Percentiles rank a stretch among this genome's conserved stretches.
Evolutionary conservation across 2,888 invertebrate species (phyloP).

Genomic region (Cryptocephalus primarius): DNA sequence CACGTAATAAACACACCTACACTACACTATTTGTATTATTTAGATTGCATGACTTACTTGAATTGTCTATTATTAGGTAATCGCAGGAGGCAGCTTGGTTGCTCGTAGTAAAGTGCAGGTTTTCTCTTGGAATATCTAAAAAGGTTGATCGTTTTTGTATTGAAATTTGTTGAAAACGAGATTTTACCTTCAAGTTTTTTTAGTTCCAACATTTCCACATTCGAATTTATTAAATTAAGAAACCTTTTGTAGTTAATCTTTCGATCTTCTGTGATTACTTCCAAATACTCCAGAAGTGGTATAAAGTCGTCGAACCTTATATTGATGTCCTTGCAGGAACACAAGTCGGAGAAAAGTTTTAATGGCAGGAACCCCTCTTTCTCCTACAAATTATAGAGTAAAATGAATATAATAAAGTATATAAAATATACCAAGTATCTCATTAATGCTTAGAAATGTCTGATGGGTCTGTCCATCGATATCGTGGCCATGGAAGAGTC

Average conservation of each 20-base stretch:
- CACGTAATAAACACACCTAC: too few species aligned
- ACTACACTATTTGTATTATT: too few species aligned
- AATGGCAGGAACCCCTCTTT: slow-evolving; percentile 40
- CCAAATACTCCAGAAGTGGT: slow-evolving; percentile 16
- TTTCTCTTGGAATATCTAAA: slow-evolving; percentile 24
- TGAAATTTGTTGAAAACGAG: background rate
- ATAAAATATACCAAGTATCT: too few species aligned
- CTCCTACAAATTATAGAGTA: slow-evolving; percentile 23
- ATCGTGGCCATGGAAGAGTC: too few species aligned
- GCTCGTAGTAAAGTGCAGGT: slow-evolving; percentile 26
- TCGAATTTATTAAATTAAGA: slow-evolving; percentile 37
- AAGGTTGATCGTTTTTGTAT: slow-evolving; percentile 2
- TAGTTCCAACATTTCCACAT: slow-evolving; percentile 10
- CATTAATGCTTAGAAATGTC: too few species aligned
- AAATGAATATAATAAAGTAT: too few species aligned
- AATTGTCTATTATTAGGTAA: slow-evolving; percentile 26
- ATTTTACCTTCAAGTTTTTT: slow-evolving; percentile 13
- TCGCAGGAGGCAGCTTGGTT: slow-evolving; percentile 26
- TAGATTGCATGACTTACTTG: slow-evolving; percentile 15
- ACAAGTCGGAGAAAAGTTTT: slow-evolving; percentile 37
- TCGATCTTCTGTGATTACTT: slow-evolving; percentile 39
- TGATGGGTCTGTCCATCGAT: too few species aligned
- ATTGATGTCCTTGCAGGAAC: slow-evolving; percentile 35
- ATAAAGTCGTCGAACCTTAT: slow-evolving; percentile 27
- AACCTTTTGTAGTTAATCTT: slow-evolving; percentile 42